These are phyloP conservation scores for Pocillopora verrucosa DNA, from an alignment of 64 coral and sea anemone species.

Conservation along the genomic window DNA sequence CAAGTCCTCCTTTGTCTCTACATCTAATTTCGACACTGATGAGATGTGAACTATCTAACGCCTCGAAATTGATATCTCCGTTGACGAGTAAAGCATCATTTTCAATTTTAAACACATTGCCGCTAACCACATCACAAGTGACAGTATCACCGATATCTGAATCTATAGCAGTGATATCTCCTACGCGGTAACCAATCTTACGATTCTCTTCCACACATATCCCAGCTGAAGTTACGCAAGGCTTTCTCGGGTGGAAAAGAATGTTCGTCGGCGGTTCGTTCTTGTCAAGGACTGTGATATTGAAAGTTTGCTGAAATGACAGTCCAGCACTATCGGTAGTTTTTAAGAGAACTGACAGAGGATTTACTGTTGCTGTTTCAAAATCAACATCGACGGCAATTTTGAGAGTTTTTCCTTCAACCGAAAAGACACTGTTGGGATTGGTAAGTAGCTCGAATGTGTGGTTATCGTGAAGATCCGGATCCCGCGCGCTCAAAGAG, in stretches of 20 bases:
- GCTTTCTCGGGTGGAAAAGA: background rate
- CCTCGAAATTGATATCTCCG: slow-evolving; percentile 67
- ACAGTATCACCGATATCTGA: slow-evolving; percentile 53
- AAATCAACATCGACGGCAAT: slow-evolving; percentile 45
- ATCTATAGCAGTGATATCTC: slow-evolving; percentile 46
- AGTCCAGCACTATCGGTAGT: slow-evolving; percentile 57
- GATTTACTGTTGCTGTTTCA: slow-evolving; percentile 33
- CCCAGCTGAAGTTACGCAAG: slow-evolving; percentile 10
- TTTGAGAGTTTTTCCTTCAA: slow-evolving; percentile 45
- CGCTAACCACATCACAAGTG: slow-evolving; percentile 58
- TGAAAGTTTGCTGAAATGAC: slow-evolving; percentile 42
- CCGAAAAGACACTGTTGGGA: slow-evolving; percentile 34
- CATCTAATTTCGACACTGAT: slow-evolving; percentile 60
- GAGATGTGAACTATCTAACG: slow-evolving; percentile 34
- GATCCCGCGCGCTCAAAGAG: slow-evolving; percentile 66
- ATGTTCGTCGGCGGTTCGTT: slow-evolving; percentile 72
- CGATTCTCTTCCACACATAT: slow-evolving; percentile 70
- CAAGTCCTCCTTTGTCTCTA: slow-evolving; percentile 63
- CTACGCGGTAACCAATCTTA: slow-evolving; percentile 62
- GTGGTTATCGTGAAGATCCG: slow-evolving; percentile 72
- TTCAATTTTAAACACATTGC: slow-evolving; percentile 31
- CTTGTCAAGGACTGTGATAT: slow-evolving; percentile 60
- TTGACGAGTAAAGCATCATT: slow-evolving; percentile 57
- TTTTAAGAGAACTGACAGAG: background rate
- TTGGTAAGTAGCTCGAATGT: slow-evolving; percentile 53